phyloP scores from a whole-genome alignment of 2,113 vertebrate genomes.

The Vulpes vulpes region DNA sequence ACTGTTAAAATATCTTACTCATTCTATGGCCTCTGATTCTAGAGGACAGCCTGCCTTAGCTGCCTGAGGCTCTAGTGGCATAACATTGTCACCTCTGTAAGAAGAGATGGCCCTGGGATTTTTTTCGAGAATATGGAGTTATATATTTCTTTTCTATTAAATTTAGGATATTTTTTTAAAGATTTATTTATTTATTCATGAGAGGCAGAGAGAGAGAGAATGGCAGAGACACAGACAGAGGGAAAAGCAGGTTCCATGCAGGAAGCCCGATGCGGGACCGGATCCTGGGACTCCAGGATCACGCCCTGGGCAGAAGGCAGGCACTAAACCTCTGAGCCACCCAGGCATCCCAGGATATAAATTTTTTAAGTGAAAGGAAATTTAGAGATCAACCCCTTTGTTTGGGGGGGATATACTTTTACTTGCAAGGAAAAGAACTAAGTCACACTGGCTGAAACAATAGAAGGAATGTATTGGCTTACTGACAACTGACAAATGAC shows the following conservation, averaged over 20 bases:
- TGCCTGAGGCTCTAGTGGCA: background rate
- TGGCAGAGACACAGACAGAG: too few species aligned
- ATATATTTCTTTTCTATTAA: background rate
- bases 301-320: too few species aligned
- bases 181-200: too few species aligned
- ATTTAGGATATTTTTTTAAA: background rate
- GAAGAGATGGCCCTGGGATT: background rate
- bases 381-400: background rate
- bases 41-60: background rate
- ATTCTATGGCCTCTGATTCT: background rate
- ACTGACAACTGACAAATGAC: background rate
- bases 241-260: too few species aligned
- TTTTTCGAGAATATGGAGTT: background rate
- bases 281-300: too few species aligned
- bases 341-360: background rate
- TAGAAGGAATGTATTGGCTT: background rate
- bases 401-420: background rate
- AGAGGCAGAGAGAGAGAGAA: too few species aligned
- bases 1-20: background rate
- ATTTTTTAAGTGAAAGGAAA: background rate
- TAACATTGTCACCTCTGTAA: background rate
- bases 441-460: background rate
- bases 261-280: too few species aligned
- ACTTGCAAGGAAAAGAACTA: background rate
- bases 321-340: too few species aligned